Evolutionary conservation across 2,888 invertebrate species (phyloP), one percentile per base, ranked within the genome.

Genomic region (Hirtodrosophila histrioides): DNA sequence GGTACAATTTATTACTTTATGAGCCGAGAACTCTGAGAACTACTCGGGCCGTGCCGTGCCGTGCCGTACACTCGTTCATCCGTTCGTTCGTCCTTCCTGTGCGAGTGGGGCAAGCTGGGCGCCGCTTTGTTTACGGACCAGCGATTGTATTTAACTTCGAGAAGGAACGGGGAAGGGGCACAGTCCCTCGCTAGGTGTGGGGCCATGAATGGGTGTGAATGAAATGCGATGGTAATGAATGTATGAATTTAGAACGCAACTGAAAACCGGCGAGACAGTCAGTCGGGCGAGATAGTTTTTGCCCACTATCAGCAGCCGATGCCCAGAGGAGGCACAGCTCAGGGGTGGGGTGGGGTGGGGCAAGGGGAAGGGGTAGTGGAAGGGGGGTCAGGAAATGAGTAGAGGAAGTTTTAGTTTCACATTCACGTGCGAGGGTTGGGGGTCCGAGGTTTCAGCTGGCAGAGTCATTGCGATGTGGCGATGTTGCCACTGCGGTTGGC

Each of bases 171-270:
- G 5, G 2, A 27, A 27, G 27, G 27, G 29, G 40, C 8, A 17
- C 37, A 23, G 3, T 29, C 17, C 17, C 17, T 17, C 17, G 17
- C 17, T 17, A 17, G 17, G 17, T 17, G 17, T 17, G 17, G 17
- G 17, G 17, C 17, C 27, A 27, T 27, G 27, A 27, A 27, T 23
- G 70, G 60, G 54, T 70, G 64, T 67, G 78, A 75, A 78, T 75
- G 85, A 85, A 82, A 85, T 85, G 88, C 86, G 88, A 73, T 86
- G 87, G 82, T 88, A 88, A 89, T 88, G 88, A 89, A 87, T 89
- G 88, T 89, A 88, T 87, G 88, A 88, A 88, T 88, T 88, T 89
- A 88, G 88, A 88, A 79, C 88, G 83, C 86, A 88, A 89, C 72
- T 77, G 79, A 74, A 88, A 89, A 74, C 75, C 68, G 81, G 78